A percentile compares a stretch with the other conserved stretches of the same genome.
Conservation (phyloP, 2,888 invertebrate species). For the Lottia gigantea region DNA sequence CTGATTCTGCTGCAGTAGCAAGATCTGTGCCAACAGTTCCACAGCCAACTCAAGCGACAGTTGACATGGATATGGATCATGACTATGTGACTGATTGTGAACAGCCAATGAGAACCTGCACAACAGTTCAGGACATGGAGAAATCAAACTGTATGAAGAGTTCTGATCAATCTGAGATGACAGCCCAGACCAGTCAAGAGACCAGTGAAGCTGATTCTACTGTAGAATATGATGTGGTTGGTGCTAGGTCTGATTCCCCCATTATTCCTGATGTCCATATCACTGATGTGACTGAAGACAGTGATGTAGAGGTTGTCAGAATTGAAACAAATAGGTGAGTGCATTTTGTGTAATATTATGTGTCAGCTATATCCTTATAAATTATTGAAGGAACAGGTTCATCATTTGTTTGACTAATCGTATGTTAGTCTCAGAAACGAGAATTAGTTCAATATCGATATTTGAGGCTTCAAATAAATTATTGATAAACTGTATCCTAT, state of each 20-base stretch:
- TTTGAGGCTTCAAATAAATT: too few species aligned
- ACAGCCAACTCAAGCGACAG: slow-evolving; percentile 3
- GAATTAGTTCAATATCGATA: too few species aligned
- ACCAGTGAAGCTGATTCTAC: slow-evolving; percentile 18
- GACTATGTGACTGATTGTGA: slow-evolving; percentile 1
- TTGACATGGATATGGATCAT: background rate
- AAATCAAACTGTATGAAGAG: background rate
- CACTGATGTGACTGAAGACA: slow-evolving; percentile 69
- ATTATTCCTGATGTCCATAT: slow-evolving; percentile 68
- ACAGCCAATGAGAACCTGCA: background rate
- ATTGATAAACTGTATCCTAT: slow-evolving; percentile 12
- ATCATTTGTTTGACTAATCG: too few species aligned
- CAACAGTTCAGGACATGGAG: background rate
- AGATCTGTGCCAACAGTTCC: background rate
- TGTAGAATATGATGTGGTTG: slow-evolving; percentile 19
- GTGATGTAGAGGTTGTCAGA: slow-evolving; percentile 70
- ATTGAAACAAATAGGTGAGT: slow-evolving; percentile 52
- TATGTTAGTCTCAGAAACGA: too few species aligned
- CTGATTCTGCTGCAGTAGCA: slow-evolving; percentile 1
- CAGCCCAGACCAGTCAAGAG: background rate
- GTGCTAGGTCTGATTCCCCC: slow-evolving; percentile 34
- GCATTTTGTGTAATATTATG: background rate
- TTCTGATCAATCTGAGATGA: background rate
- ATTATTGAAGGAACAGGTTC: too few species aligned
- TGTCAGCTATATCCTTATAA: too few species aligned